phyloP scores from a whole-genome alignment of 2,797 vertebrate species.

The Alosa sapidissima region DNA sequence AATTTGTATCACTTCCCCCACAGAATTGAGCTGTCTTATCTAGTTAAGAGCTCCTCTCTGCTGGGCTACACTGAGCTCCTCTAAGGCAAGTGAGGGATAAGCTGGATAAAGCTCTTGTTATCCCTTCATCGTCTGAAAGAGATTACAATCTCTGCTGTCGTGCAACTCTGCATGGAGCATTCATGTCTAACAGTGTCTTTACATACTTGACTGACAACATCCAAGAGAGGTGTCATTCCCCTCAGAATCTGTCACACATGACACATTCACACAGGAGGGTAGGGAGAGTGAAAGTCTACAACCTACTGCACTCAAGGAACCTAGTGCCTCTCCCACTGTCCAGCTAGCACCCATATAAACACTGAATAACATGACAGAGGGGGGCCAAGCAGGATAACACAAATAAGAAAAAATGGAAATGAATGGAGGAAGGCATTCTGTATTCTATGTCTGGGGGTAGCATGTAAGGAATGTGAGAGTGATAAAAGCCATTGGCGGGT shows the following conservation, averaged over 20 bases:
- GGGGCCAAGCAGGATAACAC: slow-evolving; percentile 47
- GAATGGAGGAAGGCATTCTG: slow-evolving; percentile 71
- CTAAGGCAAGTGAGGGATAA: slow-evolving; percentile 73
- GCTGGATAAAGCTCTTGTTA: slow-evolving; percentile 83
- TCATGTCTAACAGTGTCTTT: slow-evolving; percentile 50
- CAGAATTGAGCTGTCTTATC: slow-evolving; percentile 79
- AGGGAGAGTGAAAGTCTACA: neutral
- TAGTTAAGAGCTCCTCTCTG: slow-evolving; percentile 68
- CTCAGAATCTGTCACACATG: slow-evolving; percentile 66
- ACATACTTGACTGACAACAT: slow-evolving; percentile 82
- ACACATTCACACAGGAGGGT: slow-evolving; percentile 46
- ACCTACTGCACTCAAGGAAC: neutral
- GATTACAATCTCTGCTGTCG: slow-evolving; percentile 76
- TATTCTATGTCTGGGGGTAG: slow-evolving; percentile 77
- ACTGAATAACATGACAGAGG: slow-evolving; percentile 14
- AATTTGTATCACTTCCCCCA: slow-evolving; percentile 84
- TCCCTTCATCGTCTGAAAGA: slow-evolving; percentile 70
- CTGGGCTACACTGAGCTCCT: slow-evolving; percentile 69
- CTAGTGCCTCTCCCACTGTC: neutral
- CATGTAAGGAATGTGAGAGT: slow-evolving; percentile 90
- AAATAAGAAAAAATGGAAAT: slow-evolving; percentile 55
- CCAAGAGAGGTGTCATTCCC: slow-evolving; percentile 80
- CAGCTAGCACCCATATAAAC: neutral
- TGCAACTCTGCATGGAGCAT: slow-evolving; percentile 57
- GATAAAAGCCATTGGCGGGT: slow-evolving; percentile 90